Conservation (phyloP, 2,113 vertebrate genomes). For the Myiagra hebetior region DNA sequence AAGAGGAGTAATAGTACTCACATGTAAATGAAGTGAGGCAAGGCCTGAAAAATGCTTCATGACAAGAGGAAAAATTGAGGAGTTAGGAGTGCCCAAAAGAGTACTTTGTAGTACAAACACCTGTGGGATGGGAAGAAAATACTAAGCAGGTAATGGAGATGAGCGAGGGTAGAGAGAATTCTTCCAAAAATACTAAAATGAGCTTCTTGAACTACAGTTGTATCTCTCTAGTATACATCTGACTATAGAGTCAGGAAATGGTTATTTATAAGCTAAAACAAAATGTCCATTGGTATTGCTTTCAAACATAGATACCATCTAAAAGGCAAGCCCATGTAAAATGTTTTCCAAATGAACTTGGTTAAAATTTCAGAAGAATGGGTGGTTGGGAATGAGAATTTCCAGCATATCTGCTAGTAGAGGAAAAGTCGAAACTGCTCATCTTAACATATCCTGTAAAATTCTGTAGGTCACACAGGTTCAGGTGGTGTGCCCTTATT, state of each 20-base stretch:
- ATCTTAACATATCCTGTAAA: neutral
- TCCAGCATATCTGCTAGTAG: neutral
- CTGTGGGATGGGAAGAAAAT: neutral
- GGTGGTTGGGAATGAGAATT: neutral
- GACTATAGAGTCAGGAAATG: neutral
- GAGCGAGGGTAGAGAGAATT: neutral
- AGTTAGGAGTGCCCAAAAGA: neutral
- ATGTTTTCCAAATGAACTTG: neutral
- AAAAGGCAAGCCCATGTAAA: neutral
- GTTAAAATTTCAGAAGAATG: neutral
- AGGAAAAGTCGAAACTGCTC: neutral
- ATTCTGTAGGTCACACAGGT: neutral
- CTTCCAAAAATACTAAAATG: neutral
- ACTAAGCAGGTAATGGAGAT: neutral
- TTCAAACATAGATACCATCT: neutral
- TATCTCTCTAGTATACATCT: neutral
- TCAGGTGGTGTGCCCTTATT: neutral
- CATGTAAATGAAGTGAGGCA: neutral
- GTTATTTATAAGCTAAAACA: neutral
- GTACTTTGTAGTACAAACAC: neutral
- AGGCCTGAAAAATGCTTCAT: neutral
- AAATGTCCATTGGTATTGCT: neutral
- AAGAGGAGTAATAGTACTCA: neutral
- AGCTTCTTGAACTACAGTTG: neutral
- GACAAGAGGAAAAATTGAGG: neutral